These are phyloP conservation scores for Mactromeris polynyma DNA, from an alignment of 2,888 invertebrate species.

Conservation along the genomic window DNA sequence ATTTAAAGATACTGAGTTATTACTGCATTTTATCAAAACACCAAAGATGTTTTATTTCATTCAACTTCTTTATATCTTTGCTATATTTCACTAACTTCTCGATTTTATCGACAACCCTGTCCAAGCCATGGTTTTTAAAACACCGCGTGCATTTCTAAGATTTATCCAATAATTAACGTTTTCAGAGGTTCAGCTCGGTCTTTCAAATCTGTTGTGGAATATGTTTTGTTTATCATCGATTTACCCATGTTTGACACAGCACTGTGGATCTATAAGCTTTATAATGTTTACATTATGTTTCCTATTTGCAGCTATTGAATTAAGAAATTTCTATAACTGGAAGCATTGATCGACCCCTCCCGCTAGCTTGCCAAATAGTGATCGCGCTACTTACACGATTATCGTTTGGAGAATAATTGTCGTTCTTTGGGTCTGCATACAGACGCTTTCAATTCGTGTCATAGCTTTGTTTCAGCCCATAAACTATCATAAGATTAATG, in stretches of 20 bases:
- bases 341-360: constrained; percentile 6
- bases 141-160: background rate
- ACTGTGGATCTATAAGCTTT: background rate
- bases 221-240: background rate
- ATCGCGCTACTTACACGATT: background rate
- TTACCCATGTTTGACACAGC: background rate
- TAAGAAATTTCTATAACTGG: constrained; percentile 4
- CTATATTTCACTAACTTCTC: background rate
- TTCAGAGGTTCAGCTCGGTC: background rate
- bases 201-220: background rate
- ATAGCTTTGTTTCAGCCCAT: background rate
- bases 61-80: background rate
- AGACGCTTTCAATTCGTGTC: background rate
- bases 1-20: background rate
- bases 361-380: constrained; percentile 16
- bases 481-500: background rate
- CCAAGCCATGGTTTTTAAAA: background rate
- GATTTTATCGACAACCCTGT: background rate
- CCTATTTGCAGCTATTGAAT: constrained; percentile 20
- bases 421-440: background rate
- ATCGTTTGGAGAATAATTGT: background rate
- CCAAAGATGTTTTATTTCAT: background rate
- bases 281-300: constrained; percentile 7
- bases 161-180: background rate
- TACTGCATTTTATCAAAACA: background rate